Evolutionary conservation across 2,113 vertebrate species (phyloP), one percentile per base, ranked within the genome.

Genomic region (Hemiscyllium ocellatum): DNA sequence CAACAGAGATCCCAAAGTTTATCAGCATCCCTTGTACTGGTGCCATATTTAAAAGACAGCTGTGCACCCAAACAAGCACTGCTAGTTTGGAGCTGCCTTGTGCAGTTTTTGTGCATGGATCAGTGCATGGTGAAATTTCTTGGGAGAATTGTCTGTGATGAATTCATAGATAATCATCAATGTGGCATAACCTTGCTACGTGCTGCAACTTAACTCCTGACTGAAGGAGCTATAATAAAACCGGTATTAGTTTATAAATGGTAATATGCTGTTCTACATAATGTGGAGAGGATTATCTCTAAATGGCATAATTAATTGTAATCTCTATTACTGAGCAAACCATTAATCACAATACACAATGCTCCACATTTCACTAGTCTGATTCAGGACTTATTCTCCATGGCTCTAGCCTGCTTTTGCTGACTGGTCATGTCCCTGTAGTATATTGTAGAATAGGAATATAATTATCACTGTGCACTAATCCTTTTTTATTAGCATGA

Each of bases 281-380:
- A 89, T 29, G 86, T 56, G 56, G 42, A 87, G 37, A 52, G 50
- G 50, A 87, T 87, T 87, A 50, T 50, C 37, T 52, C 42, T 87
- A 56, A 89, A 89, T 50, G 47, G 7, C 29, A 89, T 89, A 56
- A 89, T 89, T 89, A 89, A 89, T 89, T 52, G 86, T 56, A 89
- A 52, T 89, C 24, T 89, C 47, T 50, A 50, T 56, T 13, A 83
- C 24, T 89, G 50, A 47, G 37, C 80, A 37, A 89, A 89, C 22
- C 52, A 56, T 89, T 89, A 52, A 89, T 89, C 86, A 89, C 24
- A 56, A 89, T 29, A 89, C 86, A 56, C 80, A 42, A 83, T 20
- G 80, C 50, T 56, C 50, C 24, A 89, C 17, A 89, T 13, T 26
- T 29, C 86, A 56, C 50, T 15, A 24, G 80, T 47, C 37, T 83